Conservation (phyloP, 2,113 vertebrate genomes). For the Ahaetulla prasina region DNA sequence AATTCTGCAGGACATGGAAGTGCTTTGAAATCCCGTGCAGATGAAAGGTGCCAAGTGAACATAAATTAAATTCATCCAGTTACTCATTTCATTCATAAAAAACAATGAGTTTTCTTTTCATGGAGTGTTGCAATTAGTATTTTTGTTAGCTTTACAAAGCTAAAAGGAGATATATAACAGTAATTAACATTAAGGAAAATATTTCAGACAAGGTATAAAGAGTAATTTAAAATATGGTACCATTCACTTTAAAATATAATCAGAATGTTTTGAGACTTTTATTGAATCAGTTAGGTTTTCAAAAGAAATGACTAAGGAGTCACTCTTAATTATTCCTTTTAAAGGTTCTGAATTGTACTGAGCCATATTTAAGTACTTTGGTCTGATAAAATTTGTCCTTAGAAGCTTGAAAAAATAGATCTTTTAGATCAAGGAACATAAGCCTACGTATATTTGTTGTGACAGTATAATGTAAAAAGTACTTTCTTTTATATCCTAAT, state of each 20-base stretch:
- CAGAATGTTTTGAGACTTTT: background rate
- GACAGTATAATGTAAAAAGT: background rate
- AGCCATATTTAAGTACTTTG: background rate
- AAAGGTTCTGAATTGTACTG: background rate
- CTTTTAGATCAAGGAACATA: background rate
- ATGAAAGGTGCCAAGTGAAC: constrained; percentile 48
- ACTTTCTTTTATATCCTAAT: background rate
- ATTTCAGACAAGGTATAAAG: constrained; percentile 4
- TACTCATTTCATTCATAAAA: constrained; percentile 23
- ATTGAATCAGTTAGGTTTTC: background rate
- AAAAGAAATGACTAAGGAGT: background rate
- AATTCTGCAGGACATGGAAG: constrained; percentile 19
- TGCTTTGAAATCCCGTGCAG: constrained; percentile 59
- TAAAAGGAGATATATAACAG: constrained; percentile 59
- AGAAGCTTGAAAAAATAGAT: background rate
- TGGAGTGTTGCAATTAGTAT: constrained; percentile 32
- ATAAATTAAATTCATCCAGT: constrained; percentile 23
- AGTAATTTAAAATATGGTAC: background rate
- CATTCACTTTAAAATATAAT: background rate
- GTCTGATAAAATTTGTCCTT: background rate
- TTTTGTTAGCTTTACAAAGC: constrained; percentile 15
- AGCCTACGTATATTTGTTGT: background rate
- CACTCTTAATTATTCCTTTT: background rate
- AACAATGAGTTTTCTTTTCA: constrained; percentile 29
- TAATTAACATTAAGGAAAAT: constrained; percentile 28